A percentile compares a stretch with the other conserved stretches of the same genome.
Evolutionary conservation across 2,113 vertebrate species (phyloP).

Genomic region (human (Homo sapiens)): GRCh38 chr2:220088001-220088500

Average conservation of each 20-base stretch:
- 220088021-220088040: not conserved
- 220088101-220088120: not conserved
- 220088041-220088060: not conserved
- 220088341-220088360: too few relatives aligned
- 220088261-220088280: not conserved
- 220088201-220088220: not conserved
- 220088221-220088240: not conserved
- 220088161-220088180: not conserved
- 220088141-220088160: not conserved
- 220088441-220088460: too few relatives aligned
- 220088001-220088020: not conserved
- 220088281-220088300: not conserved
- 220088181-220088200: not conserved
- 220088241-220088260: not conserved
- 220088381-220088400: too few relatives aligned
- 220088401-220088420: too few relatives aligned
- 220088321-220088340: not conserved
- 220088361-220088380: too few relatives aligned
- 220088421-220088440: too few relatives aligned
- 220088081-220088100: not conserved
- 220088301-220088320: not conserved
- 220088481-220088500: too few relatives aligned
- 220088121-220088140: not conserved
- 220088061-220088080: not conserved
- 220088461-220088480: too few relatives aligned